phyloP scores from a whole-genome alignment of 2,888 invertebrate genomes.

The Dimorphilus gyrociliatus region DNA sequence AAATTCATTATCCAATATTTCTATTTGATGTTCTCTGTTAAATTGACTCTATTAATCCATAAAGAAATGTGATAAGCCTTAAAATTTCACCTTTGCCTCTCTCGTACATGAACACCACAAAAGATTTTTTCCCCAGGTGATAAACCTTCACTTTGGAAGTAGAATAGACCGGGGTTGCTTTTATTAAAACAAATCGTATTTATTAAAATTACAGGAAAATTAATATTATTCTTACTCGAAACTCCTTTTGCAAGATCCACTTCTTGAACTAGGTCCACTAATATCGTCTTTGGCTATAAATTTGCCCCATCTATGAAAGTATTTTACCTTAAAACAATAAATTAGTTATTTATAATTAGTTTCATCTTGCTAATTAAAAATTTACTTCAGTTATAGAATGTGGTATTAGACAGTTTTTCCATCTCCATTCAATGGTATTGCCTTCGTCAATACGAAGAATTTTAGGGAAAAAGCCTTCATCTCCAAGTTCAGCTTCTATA shows the following conservation, averaged over 20 bases:
- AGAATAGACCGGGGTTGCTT: slow-evolving; percentile 33
- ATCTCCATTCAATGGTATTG: slow-evolving; percentile 29
- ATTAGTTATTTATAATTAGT: too few species aligned
- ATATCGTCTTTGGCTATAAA: too few species aligned
- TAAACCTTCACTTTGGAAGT: slow-evolving; percentile 28
- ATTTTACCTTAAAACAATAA: too few species aligned
- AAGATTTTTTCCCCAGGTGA: slow-evolving; percentile 21
- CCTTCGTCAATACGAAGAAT: slow-evolving; percentile 33
- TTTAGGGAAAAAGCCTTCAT: slow-evolving; percentile 32
- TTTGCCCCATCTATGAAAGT: too few species aligned
- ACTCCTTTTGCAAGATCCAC: too few species aligned
- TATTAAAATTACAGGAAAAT: too few species aligned
- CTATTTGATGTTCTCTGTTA: slow-evolving; percentile 28
- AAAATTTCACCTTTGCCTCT: slow-evolving; percentile 26
- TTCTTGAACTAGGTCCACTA: too few species aligned
- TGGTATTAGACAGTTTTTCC: slow-evolving; percentile 20
- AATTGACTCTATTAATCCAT: too few species aligned
- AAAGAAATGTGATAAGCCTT: too few species aligned
- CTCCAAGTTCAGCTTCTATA: slow-evolving; percentile 22
- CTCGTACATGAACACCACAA: slow-evolving; percentile 31
- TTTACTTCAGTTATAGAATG: slow-evolving; percentile 8
- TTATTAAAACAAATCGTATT: too few species aligned
- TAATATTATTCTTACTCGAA: too few species aligned
- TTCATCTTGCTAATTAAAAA: too few species aligned
- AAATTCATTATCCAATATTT: slow-evolving; percentile 30